A percentile compares a stretch with the other conserved stretches of the same genome.
Conservation (phyloP, 2,888 invertebrate species). For the Athalia circularis region DNA sequence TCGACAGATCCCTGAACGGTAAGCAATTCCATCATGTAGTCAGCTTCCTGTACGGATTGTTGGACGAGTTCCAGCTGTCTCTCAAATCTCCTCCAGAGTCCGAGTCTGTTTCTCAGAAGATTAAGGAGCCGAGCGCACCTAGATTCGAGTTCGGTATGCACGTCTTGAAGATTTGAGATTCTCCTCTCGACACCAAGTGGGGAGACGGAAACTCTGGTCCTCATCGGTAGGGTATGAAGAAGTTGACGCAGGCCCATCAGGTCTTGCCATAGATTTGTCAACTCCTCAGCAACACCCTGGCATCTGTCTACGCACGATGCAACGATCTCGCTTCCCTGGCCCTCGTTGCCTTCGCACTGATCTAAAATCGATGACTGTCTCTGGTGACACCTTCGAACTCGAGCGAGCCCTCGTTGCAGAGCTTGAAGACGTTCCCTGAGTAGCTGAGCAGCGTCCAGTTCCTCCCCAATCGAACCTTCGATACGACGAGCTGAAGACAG, state of each 20-base stretch:
- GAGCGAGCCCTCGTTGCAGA: slow-evolving; percentile 83
- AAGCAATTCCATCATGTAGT: slow-evolving; percentile 90
- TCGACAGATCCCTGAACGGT: slow-evolving; percentile 91
- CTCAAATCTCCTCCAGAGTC: slow-evolving; percentile 87
- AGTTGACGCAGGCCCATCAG: slow-evolving; percentile 85
- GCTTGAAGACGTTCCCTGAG: slow-evolving; percentile 85
- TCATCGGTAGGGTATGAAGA: slow-evolving; percentile 85
- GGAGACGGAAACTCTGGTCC: slow-evolving; percentile 85
- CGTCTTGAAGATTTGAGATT: slow-evolving; percentile 84
- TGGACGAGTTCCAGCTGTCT: slow-evolving; percentile 86
- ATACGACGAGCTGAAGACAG: slow-evolving; percentile 83
- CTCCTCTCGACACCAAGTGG: slow-evolving; percentile 86
- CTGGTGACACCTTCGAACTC: slow-evolving; percentile 82
- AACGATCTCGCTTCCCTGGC: slow-evolving; percentile 85
- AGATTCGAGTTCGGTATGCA: slow-evolving; percentile 83
- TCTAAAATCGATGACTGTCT: slow-evolving; percentile 78
- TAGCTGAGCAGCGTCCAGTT: slow-evolving; percentile 84
- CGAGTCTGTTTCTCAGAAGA: slow-evolving; percentile 80
- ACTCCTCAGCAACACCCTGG: slow-evolving; percentile 82
- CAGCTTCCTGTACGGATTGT: slow-evolving; percentile 88
- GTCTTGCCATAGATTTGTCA: slow-evolving; percentile 85
- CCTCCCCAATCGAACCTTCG: slow-evolving; percentile 84
- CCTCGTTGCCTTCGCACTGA: slow-evolving; percentile 79
- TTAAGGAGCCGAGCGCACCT: slow-evolving; percentile 82
- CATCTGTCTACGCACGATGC: slow-evolving; percentile 86